A percentile compares a stretch with the other conserved stretches of the same genome.
phyloP scores from a whole-genome alignment of 30 jellyfish, hydroid and myxozoan species.

The Pelagia noctiluca region DNA sequence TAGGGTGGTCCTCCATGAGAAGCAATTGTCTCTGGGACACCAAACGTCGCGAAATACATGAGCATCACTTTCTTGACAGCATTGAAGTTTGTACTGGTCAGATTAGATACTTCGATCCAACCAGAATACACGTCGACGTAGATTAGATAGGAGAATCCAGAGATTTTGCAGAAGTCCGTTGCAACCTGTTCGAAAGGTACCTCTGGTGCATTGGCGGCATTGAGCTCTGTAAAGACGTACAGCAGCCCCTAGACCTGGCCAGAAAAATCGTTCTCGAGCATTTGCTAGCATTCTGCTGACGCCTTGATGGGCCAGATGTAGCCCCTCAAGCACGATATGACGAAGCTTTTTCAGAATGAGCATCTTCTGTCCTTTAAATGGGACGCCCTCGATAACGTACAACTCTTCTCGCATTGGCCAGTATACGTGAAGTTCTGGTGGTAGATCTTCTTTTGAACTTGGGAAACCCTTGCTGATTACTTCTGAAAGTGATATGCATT shows the following conservation, averaged over 20 bases:
- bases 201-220: constrained; percentile 42
- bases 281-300: constrained; percentile 55
- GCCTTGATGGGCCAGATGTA: constrained; percentile 66
- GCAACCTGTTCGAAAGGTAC: no score
- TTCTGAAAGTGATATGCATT: not conserved
- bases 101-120: no score
- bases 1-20: no score
- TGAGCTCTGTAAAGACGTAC: not conserved
- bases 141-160: no score
- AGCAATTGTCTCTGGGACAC: no score
- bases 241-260: constrained; percentile 74
- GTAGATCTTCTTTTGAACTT: not conserved
- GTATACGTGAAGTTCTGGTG: not conserved
- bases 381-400: constrained; percentile 52
- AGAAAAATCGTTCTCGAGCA: constrained; percentile 56
- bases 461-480: not conserved
- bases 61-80: no score
- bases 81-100: no score
- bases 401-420: constrained; percentile 18
- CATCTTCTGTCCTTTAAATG: constrained; percentile 57
- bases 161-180: no score
- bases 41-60: no score
- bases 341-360: constrained; percentile 15
- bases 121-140: no score
- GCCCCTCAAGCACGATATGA: constrained; percentile 31